Evolutionary conservation across 1,140 invertebrate genomes (phyloP).

Genomic region (Neotoxoptera formosana): DNA sequence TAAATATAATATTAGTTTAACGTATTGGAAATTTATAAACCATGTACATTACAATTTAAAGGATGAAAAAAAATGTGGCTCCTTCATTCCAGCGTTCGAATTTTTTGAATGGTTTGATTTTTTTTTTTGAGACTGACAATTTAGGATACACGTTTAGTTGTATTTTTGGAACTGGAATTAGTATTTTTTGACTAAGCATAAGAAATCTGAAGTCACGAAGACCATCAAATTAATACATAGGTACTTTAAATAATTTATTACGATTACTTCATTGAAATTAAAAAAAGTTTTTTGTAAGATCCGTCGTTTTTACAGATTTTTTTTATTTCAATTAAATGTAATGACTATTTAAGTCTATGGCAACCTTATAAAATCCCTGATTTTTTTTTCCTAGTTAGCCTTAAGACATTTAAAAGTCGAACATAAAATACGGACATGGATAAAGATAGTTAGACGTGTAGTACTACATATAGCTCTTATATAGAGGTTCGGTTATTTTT

Average conservation of each 20-base stretch:
- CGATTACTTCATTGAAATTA: background rate
- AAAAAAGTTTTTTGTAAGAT: background rate
- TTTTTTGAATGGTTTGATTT: background rate
- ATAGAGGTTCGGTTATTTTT: background rate
- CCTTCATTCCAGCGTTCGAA: no score
- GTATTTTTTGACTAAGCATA: no score
- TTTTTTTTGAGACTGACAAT: no score
- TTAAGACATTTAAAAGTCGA: background rate
- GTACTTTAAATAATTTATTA: background rate
- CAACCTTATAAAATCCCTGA: background rate
- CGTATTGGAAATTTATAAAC: background rate
- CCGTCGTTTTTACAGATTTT: background rate
- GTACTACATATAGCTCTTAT: background rate
- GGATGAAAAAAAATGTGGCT: background rate
- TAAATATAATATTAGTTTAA: background rate
- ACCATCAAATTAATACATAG: background rate
- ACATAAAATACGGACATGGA: slow-evolving; percentile 24
- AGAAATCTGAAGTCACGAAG: no score
- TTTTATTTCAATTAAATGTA: background rate
- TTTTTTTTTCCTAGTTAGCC: background rate
- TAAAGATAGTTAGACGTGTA: slow-evolving; percentile 8
- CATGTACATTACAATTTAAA: background rate
- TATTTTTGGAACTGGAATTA: no score
- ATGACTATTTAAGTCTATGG: background rate
- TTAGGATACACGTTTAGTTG: no score